Base-by-base conservation (phyloP, 2,888 invertebrate species). In the Pyrochroa serraticornis region DNA sequence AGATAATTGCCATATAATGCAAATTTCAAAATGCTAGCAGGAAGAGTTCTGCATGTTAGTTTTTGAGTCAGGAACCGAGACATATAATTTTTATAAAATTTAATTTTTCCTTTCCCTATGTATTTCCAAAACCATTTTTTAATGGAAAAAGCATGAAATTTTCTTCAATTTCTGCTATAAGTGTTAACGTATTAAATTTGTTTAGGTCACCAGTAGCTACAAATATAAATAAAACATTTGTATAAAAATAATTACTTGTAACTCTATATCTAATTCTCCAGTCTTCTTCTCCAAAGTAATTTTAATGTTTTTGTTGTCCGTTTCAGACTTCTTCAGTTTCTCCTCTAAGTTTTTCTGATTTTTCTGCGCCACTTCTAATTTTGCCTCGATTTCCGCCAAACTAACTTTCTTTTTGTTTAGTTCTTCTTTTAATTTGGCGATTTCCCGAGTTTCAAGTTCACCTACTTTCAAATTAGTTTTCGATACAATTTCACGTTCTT, bases 251-350 rank as follows among this genome's bases (percentile, higher is more conserved):
- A 35, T 58, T 67, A 74, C 73, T 66, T 75, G 73, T 46, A 79
- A 65, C 60, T 78, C 75, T 31, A 71, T 71, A 59, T 78, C 74
- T 43, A 78, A 60, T 55, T 77, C 75, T 54, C 72, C 70, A 6
- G 66, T 63, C 74, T 87, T 88, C 41, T 83, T 84, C 72, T 89
- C 87, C 78, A 87, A 83, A 60, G 86, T 86, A 41, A 82, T 80
- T 14, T 85, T 84, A 64, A 88, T 88, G 68, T 81, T 79, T 76
- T 85, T 83, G 58, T 83, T 80, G 65, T 87, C 86, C 41, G 81
- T 83, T 68, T 89, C 87, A 33, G 85, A 78, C 67, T 89, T 88
- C 64, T 88, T 89, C 48, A 82, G 74, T 69, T 81, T 82, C 32
- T 84, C 83, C 63, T 77, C 77, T 10, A 74, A 45, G 50, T 64